Conservation (phyloP, 2,113 vertebrate genomes). For the Podarcis raffonei region DNA sequence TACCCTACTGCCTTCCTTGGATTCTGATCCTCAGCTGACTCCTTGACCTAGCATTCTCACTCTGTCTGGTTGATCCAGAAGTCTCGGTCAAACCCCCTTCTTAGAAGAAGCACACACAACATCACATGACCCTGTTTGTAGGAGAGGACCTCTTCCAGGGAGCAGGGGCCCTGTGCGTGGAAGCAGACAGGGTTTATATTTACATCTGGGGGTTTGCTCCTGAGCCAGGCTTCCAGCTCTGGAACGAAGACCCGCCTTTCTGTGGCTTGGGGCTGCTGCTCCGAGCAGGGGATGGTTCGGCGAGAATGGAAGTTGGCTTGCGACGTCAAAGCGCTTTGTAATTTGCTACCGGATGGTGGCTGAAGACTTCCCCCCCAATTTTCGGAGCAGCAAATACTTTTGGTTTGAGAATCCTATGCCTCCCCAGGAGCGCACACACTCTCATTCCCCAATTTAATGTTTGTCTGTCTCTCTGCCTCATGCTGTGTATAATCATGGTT, state of each 20-base stretch:
- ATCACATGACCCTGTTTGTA: neutral
- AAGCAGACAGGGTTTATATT: neutral
- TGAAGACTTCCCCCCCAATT: neutral
- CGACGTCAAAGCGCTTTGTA: slow-evolving; percentile 17
- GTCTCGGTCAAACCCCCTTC: neutral
- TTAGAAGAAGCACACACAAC: neutral
- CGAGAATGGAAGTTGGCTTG: slow-evolving; percentile 28
- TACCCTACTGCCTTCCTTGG: neutral
- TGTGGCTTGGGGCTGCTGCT: slow-evolving; percentile 34
- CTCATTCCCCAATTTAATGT: neutral
- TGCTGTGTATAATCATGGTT: neutral
- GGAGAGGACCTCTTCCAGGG: neutral
- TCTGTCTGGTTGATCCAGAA: neutral
- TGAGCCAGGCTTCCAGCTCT: neutral
- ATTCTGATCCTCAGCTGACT: neutral
- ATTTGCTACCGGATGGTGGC: slow-evolving; percentile 39
- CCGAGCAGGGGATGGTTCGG: neutral
- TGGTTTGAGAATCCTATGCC: neutral
- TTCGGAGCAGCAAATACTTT: neutral
- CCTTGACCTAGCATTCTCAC: neutral
- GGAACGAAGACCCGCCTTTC: neutral
- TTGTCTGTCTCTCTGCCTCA: fast-evolving
- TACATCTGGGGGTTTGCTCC: neutral
- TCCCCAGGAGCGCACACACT: neutral
- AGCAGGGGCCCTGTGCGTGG: fast-evolving